A percentile compares a stretch with the other conserved stretches of the same genome.
These are phyloP conservation scores for Calameuta pallipes DNA, from an alignment of 2,888 invertebrate genomes.

Conservation along the genomic window DNA sequence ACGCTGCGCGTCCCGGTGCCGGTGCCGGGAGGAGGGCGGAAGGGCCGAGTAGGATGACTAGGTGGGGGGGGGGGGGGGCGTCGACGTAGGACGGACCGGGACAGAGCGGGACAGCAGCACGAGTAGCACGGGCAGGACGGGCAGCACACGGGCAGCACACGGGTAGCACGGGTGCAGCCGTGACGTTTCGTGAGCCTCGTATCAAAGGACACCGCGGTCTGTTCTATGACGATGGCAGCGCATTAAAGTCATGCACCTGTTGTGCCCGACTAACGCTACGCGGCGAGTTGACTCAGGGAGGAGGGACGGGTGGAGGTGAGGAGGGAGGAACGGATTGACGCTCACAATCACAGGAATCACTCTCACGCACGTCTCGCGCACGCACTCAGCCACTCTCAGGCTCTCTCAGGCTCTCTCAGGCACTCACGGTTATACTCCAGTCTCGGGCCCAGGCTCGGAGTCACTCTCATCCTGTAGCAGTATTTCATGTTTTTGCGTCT, in stretches of 20 bases:
- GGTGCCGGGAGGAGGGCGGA: too few species aligned
- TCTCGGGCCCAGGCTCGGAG: slow-evolving; percentile 15
- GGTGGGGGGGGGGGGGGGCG: too few species aligned
- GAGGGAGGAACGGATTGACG: slow-evolving; percentile 11
- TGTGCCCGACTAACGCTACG: slow-evolving; percentile 32
- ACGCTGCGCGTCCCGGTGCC: too few species aligned
- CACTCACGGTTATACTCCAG: neutral
- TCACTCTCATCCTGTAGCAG: slow-evolving; percentile 44
- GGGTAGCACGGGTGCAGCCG: neutral
- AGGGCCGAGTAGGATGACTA: too few species aligned
- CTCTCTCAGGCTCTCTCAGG: neutral
- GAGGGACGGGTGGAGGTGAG: neutral
- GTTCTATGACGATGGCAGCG: slow-evolving; percentile 44
- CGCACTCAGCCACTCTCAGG: neutral
- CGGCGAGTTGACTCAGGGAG: neutral
- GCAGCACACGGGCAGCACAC: too few species aligned
- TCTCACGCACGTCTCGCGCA: neutral
- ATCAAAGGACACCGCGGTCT: slow-evolving; percentile 39
- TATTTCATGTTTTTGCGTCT: slow-evolving; percentile 57
- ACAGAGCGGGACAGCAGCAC: too few species aligned
- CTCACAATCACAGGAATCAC: neutral
- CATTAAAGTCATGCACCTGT: slow-evolving; percentile 57
- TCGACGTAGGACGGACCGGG: too few species aligned
- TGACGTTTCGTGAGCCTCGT: slow-evolving; percentile 9
- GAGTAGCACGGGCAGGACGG: too few species aligned